A percentile compares a stretch with the other conserved stretches of the same genome.
phyloP scores from a whole-genome alignment of 2,113 vertebrate genomes.

The Lethenteron camtschaticum region DNA sequence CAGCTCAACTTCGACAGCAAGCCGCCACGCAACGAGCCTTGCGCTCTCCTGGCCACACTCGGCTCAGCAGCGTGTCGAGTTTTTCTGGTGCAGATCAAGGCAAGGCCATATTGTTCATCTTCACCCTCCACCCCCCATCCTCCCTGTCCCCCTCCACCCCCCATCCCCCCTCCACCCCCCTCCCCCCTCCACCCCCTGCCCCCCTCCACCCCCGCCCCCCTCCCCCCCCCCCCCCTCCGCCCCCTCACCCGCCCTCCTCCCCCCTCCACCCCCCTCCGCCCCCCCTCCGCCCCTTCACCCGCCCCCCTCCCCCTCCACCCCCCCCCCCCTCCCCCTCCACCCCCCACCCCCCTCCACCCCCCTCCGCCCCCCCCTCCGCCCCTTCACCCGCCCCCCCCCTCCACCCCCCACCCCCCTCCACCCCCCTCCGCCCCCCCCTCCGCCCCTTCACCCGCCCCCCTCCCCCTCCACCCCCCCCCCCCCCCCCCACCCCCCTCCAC shows the following conservation, averaged over 20 bases:
- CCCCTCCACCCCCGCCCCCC: conserved; percentile 6
- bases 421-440: background rate
- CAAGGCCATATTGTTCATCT: too few relatives aligned
- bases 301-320: too few relatives aligned
- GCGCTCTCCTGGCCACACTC: too few relatives aligned
- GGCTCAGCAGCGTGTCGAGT: too few relatives aligned
- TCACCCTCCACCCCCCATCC: background rate
- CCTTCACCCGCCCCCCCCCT: background rate
- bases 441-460: too few relatives aligned
- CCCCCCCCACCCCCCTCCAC: too few relatives aligned
- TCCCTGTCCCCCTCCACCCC: background rate
- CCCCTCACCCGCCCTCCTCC: too few relatives aligned
- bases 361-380: background rate
- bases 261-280: background rate
- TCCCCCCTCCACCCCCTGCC: background rate
- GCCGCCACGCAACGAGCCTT: too few relatives aligned
- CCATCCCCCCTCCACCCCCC: background rate
- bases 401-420: too few relatives aligned
- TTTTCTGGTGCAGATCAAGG: too few relatives aligned
- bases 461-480: background rate
- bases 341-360: background rate
- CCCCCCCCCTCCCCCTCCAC: background rate
- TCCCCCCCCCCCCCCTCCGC: background rate
- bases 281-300: background rate
- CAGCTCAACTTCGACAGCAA: too few relatives aligned